Evolutionary conservation across 2,888 invertebrate genomes (phyloP).

Genomic region (Aproaerema taeniolella): DNA sequence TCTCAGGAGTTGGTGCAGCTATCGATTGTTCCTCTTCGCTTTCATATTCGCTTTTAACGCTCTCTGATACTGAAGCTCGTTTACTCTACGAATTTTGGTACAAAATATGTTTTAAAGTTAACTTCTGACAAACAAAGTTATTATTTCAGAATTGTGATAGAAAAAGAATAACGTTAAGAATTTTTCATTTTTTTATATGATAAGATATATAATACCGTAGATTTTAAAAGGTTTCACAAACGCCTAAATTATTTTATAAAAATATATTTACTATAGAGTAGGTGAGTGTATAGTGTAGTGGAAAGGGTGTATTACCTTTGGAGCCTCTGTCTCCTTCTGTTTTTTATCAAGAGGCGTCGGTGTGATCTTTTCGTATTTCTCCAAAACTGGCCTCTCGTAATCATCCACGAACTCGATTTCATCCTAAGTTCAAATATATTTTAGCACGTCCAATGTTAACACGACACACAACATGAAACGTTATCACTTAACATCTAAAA

Average conservation of each 20-base stretch:
- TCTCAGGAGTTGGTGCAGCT: slow-evolving; percentile 50
- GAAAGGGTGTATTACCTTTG: slow-evolving; percentile 69
- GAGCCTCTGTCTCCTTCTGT: slow-evolving; percentile 63
- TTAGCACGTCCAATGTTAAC: slow-evolving; percentile 56
- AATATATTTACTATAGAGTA: too few relatives aligned
- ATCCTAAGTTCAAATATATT: slow-evolving; percentile 61
- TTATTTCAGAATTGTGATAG: not conserved
- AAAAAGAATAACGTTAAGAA: too few relatives aligned
- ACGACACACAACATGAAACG: slow-evolving; percentile 38
- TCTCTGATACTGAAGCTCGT: slow-evolving; percentile 63
- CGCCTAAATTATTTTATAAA: too few relatives aligned
- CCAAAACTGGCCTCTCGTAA: slow-evolving; percentile 86
- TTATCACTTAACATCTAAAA: slow-evolving; percentile 31
- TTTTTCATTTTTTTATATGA: too few relatives aligned
- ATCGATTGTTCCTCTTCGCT: slow-evolving; percentile 57
- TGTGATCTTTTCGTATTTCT: slow-evolving; percentile 82
- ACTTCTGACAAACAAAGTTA: not conserved
- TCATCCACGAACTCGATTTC: slow-evolving; percentile 79
- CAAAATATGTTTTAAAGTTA: slow-evolving; percentile 21
- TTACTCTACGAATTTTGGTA: slow-evolving; percentile 57
- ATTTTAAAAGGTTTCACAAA: too few relatives aligned
- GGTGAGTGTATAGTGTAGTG: slow-evolving; percentile 31
- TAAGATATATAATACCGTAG: too few relatives aligned
- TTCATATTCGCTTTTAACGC: slow-evolving; percentile 59
- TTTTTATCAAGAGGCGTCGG: slow-evolving; percentile 74